phyloP scores from a whole-genome alignment of 2,797 vertebrate genomes.

The Onychomys leucogaster region DNA sequence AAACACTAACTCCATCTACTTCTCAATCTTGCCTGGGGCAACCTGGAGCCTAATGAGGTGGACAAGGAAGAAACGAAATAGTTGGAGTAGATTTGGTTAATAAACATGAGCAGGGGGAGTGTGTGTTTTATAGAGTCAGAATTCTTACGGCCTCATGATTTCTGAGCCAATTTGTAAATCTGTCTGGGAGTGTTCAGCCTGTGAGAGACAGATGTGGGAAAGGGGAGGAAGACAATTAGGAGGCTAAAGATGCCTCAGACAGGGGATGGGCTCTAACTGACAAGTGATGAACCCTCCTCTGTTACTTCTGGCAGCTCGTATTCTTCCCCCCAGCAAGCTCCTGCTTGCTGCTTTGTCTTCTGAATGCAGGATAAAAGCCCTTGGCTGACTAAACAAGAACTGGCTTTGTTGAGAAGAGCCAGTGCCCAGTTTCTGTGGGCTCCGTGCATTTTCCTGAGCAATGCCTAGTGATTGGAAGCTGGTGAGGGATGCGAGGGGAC shows the following conservation, averaged over 20 bases:
- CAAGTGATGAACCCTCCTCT: slow-evolving; percentile 1
- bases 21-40: background rate
- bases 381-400: slow-evolving; percentile 49
- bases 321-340: slow-evolving; percentile 57
- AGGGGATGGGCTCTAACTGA: slow-evolving; percentile 57
- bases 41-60: background rate
- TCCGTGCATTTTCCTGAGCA: background rate
- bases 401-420: slow-evolving; percentile 45
- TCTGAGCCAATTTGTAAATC: slow-evolving; percentile 71
- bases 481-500: slow-evolving; percentile 35
- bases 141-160: slow-evolving; percentile 57
- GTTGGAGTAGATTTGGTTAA: slow-evolving; percentile 47
- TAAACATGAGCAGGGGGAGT: slow-evolving; percentile 50
- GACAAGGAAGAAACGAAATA: background rate
- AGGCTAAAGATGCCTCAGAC: slow-evolving; percentile 63
- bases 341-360: slow-evolving; percentile 63
- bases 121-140: slow-evolving; percentile 47
- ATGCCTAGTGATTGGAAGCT: slow-evolving; percentile 45
- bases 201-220: slow-evolving; percentile 37
- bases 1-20: background rate
- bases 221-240: slow-evolving; percentile 60
- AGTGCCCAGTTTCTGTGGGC: background rate
- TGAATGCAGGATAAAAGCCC: slow-evolving; percentile 27
- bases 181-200: slow-evolving; percentile 21
- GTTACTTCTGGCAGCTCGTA: slow-evolving; percentile 35